Base-by-base conservation (phyloP, 2,113 vertebrate species). In the Serinus canaria region DNA sequence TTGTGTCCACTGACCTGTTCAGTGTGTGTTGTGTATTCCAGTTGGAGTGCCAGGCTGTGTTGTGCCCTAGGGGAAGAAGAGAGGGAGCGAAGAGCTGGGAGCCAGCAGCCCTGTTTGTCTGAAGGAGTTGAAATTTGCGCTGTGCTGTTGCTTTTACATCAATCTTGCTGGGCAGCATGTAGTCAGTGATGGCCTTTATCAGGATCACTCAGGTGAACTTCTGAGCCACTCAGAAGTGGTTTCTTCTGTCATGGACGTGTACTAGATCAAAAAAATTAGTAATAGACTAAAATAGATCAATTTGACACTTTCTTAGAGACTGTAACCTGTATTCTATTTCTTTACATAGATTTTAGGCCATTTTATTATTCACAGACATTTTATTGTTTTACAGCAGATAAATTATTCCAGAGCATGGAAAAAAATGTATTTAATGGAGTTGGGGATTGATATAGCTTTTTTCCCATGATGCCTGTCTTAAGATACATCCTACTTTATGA, bases 41-140 rank as follows among this genome's bases (percentile, higher is more conserved):
- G 56, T 80, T 74, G 3, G 90, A 96, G 95, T 91, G 90, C 83
- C 4, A 3, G 69, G 89, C 72, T 92, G 83, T 25, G 23, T 76
- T 90, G 68, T 96, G 94, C 94, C 94, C 94, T 84, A 35, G 44
- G 95, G 90, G 94, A 94, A 78, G 84, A 62, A 63, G 60, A 66
- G 66, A 49, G 87, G 88, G 64, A 87, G 80, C 96, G 95, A 94
- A 78, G 95, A 81, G 94, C 94, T n/a, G n/a, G 68, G 73, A 70
- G 43, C 92, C 97, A 96, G 94, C 96, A 96, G 75, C 39, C 25
- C n/a, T 89, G 81, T 96, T 97, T 93, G 67, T 97, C 83, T 93
- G 66, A 74, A 50, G n/a, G 82, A 96, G 97, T 82, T 95, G 85
- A 92, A 96, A 85, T 90, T 95, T 95, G 87, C 44, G 47, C 89